Percentiles rank a stretch among this genome's conserved stretches.
Evolutionary conservation across 2,797 vertebrate genomes (phyloP).

Genomic region (Etheostoma perlongum): DNA sequence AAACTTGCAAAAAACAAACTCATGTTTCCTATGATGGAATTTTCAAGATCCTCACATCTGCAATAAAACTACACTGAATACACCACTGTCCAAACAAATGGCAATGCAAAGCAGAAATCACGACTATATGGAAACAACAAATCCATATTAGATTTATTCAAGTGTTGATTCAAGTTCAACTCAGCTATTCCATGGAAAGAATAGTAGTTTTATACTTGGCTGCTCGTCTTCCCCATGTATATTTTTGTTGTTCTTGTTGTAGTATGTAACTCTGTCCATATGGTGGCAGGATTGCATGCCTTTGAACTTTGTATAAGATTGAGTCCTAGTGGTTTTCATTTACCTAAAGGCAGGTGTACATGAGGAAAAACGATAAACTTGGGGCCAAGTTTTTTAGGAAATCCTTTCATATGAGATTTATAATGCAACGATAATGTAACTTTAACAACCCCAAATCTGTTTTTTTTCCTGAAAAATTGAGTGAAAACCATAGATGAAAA

Average conservation of each 20-base stretch:
- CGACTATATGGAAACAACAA: background rate
- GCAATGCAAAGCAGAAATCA: background rate
- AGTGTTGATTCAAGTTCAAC: background rate
- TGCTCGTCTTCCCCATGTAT: background rate
- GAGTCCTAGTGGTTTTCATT: background rate
- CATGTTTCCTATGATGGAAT: background rate
- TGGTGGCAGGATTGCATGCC: constrained; percentile 66
- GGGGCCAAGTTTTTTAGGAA: background rate
- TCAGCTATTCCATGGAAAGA: background rate
- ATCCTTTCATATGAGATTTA: background rate
- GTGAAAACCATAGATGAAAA: background rate
- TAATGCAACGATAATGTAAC: background rate
- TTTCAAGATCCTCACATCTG: background rate
- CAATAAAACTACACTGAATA: background rate
- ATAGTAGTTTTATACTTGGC: too few species aligned
- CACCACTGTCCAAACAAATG: background rate
- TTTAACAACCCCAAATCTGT: background rate
- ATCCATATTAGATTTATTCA: background rate
- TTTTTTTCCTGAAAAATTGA: background rate
- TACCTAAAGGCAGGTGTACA: constrained; percentile 4
- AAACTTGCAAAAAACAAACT: background rate
- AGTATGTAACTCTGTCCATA: constrained; percentile 30
- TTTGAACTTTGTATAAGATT: background rate
- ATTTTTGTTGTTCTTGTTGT: constrained; percentile 14
- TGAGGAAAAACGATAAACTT: background rate